phyloP scores from a whole-genome alignment of 2,888 invertebrate genomes.

The Suillia variegata region DNA sequence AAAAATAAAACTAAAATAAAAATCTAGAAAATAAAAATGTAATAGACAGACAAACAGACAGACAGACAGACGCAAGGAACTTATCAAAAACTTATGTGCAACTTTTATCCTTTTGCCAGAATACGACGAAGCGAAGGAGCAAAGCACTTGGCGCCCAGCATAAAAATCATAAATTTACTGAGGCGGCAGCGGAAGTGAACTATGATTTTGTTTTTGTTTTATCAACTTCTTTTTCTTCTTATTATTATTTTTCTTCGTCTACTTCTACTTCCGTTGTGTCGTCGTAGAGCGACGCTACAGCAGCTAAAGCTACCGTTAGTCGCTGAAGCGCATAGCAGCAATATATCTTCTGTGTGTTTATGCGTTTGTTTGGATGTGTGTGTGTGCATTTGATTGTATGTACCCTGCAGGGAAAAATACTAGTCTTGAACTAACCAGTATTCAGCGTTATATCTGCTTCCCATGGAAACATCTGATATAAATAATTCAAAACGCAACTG shows the following conservation, averaged over 20 bases:
- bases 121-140: background rate
- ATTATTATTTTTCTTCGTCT: background rate
- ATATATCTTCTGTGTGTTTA: background rate
- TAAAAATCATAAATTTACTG: constrained; percentile 19
- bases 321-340: background rate
- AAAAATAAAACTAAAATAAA: too few species aligned
- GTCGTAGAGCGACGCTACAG: background rate
- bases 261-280: background rate
- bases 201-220: background rate
- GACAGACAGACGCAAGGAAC: background rate
- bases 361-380: background rate
- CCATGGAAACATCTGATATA: too few species aligned
- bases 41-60: background rate
- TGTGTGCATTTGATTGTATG: background rate
- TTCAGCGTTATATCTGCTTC: too few species aligned
- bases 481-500: too few species aligned
- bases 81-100: background rate
- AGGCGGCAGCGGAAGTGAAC: background rate
- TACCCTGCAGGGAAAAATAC: too few species aligned
- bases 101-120: background rate
- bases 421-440: too few species aligned
- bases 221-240: background rate
- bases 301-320: too few species aligned
- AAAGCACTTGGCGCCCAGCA: background rate
- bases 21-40: too few species aligned